Base-by-base conservation (phyloP, 2,113 vertebrate genomes). In the Dendropsophus ebraccatus region DNA sequence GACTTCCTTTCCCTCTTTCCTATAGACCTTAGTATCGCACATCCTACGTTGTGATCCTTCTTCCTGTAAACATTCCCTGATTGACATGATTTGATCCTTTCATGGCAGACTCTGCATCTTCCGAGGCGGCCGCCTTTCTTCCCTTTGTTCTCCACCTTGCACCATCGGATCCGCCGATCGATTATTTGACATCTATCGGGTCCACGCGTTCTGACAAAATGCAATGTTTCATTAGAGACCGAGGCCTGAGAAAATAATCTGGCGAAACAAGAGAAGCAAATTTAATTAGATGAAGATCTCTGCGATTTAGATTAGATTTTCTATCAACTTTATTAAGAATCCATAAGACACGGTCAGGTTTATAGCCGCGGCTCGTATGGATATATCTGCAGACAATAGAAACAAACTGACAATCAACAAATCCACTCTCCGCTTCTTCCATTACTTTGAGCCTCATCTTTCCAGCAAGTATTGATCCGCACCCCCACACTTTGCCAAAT, bases 401-500 rank as follows among this genome's bases (percentile, higher is more conserved):
- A 58, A 41, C 25, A 21, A 56, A 47, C 54, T 84, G 72, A 60
- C 72, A 75, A 74, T 60, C 47, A 84, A 60, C 69, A 56, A 58
- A 84, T 60, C 14, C 37, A 47, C 72, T 60, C 75, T 32, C 13
- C 21, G 2, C 41, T 82, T 52, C 69, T 67, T 49, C 13, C 82
- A 62, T 84, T 76, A 62, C 70, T 49, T 62, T 62, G 11, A 30
- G 70, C 54, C 54, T 84, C 72, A 75, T 84, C 72, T 84, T 75
- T 75, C 54, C 72, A 60, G 82, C 72, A 47, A 30, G 52, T 75
- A 84, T 84, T 62, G 82, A 84, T 84, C 54, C 37, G 14, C 82
- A 75, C 72, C 47, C 82, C 70, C 82, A 75, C 82, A 60, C 82
- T 75, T 84, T 75, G 50, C 52, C 82, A 84, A 56, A 75, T 84